Evolutionary conservation across 35 echinoderm and acorn worm genomes (phyloP).

Genomic region (Patiria miniata): DNA sequence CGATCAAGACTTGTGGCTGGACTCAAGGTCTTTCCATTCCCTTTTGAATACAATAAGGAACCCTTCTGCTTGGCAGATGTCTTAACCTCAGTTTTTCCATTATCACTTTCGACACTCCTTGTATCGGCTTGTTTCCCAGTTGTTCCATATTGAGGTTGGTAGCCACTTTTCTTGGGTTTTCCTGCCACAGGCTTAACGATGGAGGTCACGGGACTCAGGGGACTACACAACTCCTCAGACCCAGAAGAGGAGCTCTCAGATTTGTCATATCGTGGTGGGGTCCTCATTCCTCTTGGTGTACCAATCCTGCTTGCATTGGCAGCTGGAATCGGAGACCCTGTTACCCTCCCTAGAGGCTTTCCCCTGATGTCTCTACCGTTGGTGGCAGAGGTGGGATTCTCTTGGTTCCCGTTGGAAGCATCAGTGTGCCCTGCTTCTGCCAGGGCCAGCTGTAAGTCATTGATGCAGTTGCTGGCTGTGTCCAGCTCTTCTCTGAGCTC

Average conservation of each 20-base stretch:
- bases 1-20: constrained; percentile 66
- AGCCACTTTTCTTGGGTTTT: neutral
- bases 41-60: constrained; percentile 14
- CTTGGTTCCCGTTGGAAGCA: constrained; percentile 10
- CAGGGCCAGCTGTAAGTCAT: constrained; percentile 19
- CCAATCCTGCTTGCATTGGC: constrained; percentile 68
- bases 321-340: constrained; percentile 12
- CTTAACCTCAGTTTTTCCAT: neutral
- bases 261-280: constrained; percentile 60
- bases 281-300: constrained; percentile 71
- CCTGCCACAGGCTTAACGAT: neutral
- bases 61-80: constrained; percentile 20
- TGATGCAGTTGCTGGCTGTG: constrained; percentile 22
- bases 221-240: constrained; percentile 79
- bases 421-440: constrained; percentile 36
- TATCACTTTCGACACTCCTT: constrained; percentile 41
- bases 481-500: constrained; percentile 74
- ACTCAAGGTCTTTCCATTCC: constrained; percentile 43
- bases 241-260: constrained; percentile 72
- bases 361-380: constrained; percentile 24
- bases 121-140: constrained; percentile 11
- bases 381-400: constrained; percentile 27
- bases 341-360: constrained; percentile 16
- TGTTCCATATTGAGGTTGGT: constrained; percentile 14
- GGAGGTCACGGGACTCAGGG: constrained; percentile 21